phyloP scores from a whole-genome alignment of 2,888 invertebrate genomes.

The Ennomos quercinarius region DNA sequence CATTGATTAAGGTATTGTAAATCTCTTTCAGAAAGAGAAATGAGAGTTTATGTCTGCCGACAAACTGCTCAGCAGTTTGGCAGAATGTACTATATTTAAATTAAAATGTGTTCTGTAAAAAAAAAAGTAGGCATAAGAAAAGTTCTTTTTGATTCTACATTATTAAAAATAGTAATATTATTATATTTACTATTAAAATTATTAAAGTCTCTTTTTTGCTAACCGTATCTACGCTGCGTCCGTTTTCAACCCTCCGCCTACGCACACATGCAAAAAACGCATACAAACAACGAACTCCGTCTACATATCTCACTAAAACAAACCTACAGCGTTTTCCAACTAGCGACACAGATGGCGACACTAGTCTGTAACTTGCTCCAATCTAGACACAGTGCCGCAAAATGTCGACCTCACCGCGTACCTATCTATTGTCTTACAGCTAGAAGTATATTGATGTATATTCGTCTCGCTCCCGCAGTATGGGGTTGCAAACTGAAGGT shows the following conservation, averaged over 20 bases:
- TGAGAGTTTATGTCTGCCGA: no score
- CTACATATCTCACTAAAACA: conserved; percentile 44
- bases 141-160: no score
- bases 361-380: conserved; percentile 23
- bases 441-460: conserved; percentile 51
- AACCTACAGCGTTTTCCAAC: conserved; percentile 44
- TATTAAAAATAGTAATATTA: no score
- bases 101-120: no score
- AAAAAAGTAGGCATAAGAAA: no score
- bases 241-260: conserved; percentile 71
- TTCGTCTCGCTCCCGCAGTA: conserved; percentile 41
- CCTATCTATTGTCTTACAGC: conserved; percentile 52
- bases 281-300: conserved; percentile 22
- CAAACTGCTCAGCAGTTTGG: no score
- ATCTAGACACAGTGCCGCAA: conserved; percentile 19
- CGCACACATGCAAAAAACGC: conserved; percentile 39
- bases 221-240: conserved; percentile 63
- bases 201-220: conserved; percentile 50
- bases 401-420: conserved; percentile 49
- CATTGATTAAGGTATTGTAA: no score
- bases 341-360: conserved; percentile 54
- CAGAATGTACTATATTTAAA: no score
- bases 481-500: conserved; percentile 26
- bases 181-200: no score
- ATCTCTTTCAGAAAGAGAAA: no score